Evolutionary conservation across 2,113 vertebrate genomes (phyloP), one percentile per base, ranked within the genome.

Genomic region (Ifrita kowaldi): DNA sequence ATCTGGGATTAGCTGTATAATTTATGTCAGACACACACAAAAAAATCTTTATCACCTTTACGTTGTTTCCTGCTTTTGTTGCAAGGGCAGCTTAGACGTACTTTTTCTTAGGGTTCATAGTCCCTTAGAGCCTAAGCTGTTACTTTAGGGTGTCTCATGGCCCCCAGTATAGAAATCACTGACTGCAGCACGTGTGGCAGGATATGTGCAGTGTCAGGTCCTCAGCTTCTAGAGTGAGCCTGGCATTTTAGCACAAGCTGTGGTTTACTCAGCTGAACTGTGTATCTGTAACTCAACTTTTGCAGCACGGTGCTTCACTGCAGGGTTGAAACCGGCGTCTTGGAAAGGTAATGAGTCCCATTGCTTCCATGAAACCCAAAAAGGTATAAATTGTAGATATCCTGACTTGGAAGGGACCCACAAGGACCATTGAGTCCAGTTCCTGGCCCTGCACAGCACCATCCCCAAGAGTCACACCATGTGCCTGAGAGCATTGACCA

Each of bases 311-410:
- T 63, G 47, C 26, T 93, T 78, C 11, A 12, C 26, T 70, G 11
- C 21, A 32, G n/a, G 3, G 0, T 15, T 49, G n/a, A 69, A 74
- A 37, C 7, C 21, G 50, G 4, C 1, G 0, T 53, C 39, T 50
- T 1, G 0, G 35, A 69, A 65, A 59, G 30, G 7, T 57, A 60
- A 3, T 7, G 16, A 32, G 33, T 60, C 80, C 47, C 21, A 27
- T 5, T 75, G 50, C 65, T 81, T 92, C 44, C 19, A 8, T 28
- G 28, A 89, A 88, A 75, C 49, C 21, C 33, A 33, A 44, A 28
- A 28, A 84, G 24, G 13, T 30, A 4, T 7, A 27, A 75, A 46
- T 16, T 68, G 27, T 76, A 37, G 30, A 16, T 83, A 49, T 35
- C 4, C 30, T 76, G n/a, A 22, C 8, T 55, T 76, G 35, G 26